These are phyloP conservation scores for Stegodyphus dumicola DNA, from an alignment of 1,140 invertebrate genomes.

Conservation along the genomic window DNA sequence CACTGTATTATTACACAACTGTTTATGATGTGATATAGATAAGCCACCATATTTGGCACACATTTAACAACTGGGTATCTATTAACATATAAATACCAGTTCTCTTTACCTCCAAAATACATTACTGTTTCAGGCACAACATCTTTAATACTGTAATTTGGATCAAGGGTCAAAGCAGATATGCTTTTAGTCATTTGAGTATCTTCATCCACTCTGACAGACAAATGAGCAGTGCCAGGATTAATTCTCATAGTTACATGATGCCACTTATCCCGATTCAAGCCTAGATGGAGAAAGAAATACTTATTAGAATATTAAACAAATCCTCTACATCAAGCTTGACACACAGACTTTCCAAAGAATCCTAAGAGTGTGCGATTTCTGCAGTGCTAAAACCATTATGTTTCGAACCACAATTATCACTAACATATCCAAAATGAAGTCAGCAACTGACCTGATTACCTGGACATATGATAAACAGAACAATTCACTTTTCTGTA, in stretches of 20 bases:
- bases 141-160: conserved; percentile 81
- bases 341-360: no score
- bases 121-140: conserved; percentile 84
- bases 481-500: no score
- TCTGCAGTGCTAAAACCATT: no score
- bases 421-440: no score
- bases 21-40: no score
- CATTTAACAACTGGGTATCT: no score
- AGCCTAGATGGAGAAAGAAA: conserved; percentile 67
- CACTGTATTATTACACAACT: no score
- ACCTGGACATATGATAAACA: no score
- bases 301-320: conserved; percentile 61
- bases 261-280: conserved; percentile 91
- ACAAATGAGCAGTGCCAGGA: conserved; percentile 81
- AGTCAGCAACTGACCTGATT: no score
- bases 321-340: not conserved
- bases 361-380: no score
- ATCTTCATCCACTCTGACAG: conserved; percentile 82
- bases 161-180: conserved; percentile 81
- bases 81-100: not conserved
- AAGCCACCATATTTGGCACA: no score
- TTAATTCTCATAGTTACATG: conserved; percentile 85
- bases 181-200: conserved; percentile 78
- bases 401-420: no score
- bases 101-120: conserved; percentile 79